These are phyloP conservation scores for Drosophila ercepeae DNA, from an alignment of 1,140 invertebrate species.

Conservation along the genomic window DNA sequence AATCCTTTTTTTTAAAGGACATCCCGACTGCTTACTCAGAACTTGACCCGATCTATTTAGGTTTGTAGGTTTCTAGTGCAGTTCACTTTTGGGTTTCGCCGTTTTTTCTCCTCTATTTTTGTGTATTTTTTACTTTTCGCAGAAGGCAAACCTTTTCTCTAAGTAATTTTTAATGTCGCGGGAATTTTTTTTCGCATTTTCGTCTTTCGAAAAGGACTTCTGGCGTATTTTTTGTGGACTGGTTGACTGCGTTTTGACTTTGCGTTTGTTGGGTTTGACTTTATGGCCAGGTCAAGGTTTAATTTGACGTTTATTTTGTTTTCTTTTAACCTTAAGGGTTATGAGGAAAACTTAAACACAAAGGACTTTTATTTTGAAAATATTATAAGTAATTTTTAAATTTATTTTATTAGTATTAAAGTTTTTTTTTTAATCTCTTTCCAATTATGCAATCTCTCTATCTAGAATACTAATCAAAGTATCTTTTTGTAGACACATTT, in stretches of 20 bases:
- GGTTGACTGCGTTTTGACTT: conserved; percentile 67
- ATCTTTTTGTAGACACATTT: conserved; percentile 15
- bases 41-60: conserved; percentile 69
- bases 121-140: conserved; percentile 41
- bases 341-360: too few species aligned
- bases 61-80: conserved; percentile 79
- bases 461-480: background rate
- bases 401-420: too few species aligned
- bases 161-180: conserved; percentile 53
- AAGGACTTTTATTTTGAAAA: too few species aligned
- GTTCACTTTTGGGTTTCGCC: conserved; percentile 7
- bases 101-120: background rate
- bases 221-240: conserved; percentile 21
- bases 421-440: background rate
- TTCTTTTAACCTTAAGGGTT: background rate
- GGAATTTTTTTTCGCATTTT: conserved; percentile 7
- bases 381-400: too few species aligned
- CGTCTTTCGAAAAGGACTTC: background rate
- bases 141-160: conserved; percentile 21
- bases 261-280: conserved; percentile 75
- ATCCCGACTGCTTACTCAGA: conserved; percentile 43
- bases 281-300: conserved; percentile 57
- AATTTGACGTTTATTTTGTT: background rate
- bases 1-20: conserved; percentile 12
- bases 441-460: background rate